Evolutionary conservation across 2,888 invertebrate species (phyloP).

Genomic region (Acanthosepion lycidas): DNA sequence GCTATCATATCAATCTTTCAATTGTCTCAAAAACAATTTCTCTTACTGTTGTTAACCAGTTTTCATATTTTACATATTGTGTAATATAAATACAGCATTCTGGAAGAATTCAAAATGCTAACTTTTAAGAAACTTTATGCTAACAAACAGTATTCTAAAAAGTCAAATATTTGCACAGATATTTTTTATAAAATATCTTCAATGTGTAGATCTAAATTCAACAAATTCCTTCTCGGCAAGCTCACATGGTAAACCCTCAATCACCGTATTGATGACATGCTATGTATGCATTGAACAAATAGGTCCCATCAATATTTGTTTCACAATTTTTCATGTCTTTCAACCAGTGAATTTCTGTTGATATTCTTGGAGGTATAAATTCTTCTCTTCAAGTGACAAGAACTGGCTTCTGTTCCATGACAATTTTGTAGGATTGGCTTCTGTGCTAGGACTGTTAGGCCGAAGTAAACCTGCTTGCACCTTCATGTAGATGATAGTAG

Average conservation of each 20-base stretch:
- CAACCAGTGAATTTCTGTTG: slow-evolving; percentile 43
- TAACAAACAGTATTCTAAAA: background rate
- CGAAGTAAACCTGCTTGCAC: slow-evolving; percentile 59
- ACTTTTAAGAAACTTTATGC: background rate
- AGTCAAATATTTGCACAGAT: background rate
- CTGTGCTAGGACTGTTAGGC: slow-evolving; percentile 51
- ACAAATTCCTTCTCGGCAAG: background rate
- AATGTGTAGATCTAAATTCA: background rate
- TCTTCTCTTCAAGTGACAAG: slow-evolving; percentile 25
- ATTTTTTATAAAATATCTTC: background rate
- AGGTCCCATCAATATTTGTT: background rate
- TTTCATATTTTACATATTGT: background rate
- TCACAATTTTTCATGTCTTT: background rate
- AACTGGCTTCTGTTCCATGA: slow-evolving; percentile 23
- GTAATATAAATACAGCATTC: background rate
- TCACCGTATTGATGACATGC: no score
- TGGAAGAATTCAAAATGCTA: background rate
- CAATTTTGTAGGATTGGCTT: background rate
- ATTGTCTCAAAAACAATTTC: no score
- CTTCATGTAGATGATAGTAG: slow-evolving; percentile 61
- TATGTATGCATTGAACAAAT: background rate
- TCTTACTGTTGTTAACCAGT: no score
- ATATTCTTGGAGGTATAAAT: slow-evolving; percentile 11
- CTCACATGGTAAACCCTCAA: background rate
- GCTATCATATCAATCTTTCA: no score